Conservation (phyloP, 2,113 vertebrate species). For the Mobula hypostoma region DNA sequence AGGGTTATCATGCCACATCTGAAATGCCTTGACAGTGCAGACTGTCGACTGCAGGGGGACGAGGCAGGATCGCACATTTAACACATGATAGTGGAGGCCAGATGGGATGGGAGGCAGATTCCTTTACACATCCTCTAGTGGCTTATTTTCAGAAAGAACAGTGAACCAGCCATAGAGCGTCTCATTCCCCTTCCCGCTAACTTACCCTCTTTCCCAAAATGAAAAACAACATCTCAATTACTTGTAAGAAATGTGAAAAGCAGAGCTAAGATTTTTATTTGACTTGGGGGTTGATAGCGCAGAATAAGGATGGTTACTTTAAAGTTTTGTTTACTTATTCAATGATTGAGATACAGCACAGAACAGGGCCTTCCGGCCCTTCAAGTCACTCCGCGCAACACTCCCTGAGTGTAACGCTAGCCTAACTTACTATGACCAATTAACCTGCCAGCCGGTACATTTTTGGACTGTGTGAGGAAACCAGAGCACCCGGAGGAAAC, state of each 20-base stretch:
- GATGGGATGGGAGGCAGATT: constrained; percentile 32
- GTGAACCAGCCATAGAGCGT: background rate
- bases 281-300: too few relatives aligned
- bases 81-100: constrained; percentile 19
- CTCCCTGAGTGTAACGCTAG: too few relatives aligned
- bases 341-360: too few relatives aligned
- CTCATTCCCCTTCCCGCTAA: background rate
- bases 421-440: too few relatives aligned
- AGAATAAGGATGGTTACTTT: background rate
- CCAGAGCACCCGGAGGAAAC: too few relatives aligned
- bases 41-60: constrained; percentile 30
- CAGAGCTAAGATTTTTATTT: background rate
- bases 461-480: too few relatives aligned
- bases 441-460: too few relatives aligned
- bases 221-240: background rate
- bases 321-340: background rate
- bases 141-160: background rate
- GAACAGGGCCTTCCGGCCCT: too few relatives aligned
- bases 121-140: constrained; percentile 30
- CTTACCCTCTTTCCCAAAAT: background rate
- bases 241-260: background rate
- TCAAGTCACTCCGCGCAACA: too few relatives aligned
- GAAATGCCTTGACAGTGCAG: constrained; percentile 34
- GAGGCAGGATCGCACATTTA: background rate
- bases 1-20: constrained; percentile 26